Percentiles rank a stretch among this genome's conserved stretches.
phyloP scores from a whole-genome alignment of 2,113 vertebrate genomes.

The Excalfactoria chinensis region DNA sequence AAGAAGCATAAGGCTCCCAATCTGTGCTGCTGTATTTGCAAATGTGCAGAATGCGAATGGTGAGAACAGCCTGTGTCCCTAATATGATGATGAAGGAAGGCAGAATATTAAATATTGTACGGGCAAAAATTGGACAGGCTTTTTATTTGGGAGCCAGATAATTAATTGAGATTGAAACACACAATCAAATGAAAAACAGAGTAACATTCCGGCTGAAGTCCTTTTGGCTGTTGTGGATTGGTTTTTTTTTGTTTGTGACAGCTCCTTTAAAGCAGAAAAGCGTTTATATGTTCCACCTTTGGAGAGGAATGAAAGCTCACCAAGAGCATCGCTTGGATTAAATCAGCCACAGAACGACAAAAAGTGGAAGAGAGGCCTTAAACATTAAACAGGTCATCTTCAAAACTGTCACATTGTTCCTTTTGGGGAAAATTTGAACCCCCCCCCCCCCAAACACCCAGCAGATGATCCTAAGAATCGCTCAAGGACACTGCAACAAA shows the following conservation, averaged over 20 bases:
- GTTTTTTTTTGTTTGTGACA: background rate
- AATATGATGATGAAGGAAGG: conserved; percentile 36
- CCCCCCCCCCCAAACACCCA: background rate
- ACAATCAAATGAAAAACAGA: conserved; percentile 40
- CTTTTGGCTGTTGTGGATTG: background rate
- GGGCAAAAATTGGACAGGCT: conserved; percentile 39
- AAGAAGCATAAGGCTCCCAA: conserved; percentile 57
- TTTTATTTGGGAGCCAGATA: conserved; percentile 40
- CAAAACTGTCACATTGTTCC: background rate
- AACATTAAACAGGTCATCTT: background rate
- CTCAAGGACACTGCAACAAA: background rate
- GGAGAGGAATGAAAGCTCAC: background rate
- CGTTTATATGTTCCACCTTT: background rate
- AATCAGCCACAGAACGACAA: background rate
- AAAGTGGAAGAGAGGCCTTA: background rate
- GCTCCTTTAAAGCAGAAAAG: background rate
- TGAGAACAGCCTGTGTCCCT: conserved; percentile 72
- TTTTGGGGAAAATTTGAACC: background rate
- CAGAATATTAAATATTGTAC: conserved; percentile 61
- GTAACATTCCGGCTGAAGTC: background rate
- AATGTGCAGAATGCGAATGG: conserved; percentile 54
- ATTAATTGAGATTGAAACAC: conserved; percentile 37
- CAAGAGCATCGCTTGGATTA: background rate
- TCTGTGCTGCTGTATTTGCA: conserved; percentile 53
- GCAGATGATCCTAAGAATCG: background rate